phyloP scores from a whole-genome alignment of 2,888 invertebrate species.

The Tetramorium bicarinatum region DNA sequence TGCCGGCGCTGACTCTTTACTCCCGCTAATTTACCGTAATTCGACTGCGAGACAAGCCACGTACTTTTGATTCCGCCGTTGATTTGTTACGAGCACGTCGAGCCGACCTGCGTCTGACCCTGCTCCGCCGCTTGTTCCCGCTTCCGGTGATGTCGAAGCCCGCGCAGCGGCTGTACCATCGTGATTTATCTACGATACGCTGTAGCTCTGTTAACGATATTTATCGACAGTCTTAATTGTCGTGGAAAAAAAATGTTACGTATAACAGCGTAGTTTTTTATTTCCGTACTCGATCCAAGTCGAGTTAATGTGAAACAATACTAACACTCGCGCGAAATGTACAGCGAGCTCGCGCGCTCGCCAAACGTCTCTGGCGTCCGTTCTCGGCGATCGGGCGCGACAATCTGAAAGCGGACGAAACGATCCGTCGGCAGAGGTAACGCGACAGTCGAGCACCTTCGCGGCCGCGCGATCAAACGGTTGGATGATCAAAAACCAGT shows the following conservation, averaged over 20 bases:
- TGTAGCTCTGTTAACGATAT: not conserved
- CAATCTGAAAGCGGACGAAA: conserved; percentile 71
- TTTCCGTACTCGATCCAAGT: not conserved
- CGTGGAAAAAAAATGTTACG: not conserved
- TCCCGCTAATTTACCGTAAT: conserved; percentile 84
- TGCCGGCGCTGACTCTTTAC: conserved; percentile 78
- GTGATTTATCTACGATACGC: conserved; percentile 13
- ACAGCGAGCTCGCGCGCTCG: not conserved
- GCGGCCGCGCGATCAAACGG: conserved; percentile 81
- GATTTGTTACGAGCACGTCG: conserved; percentile 71
- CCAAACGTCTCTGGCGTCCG: conserved; percentile 57
- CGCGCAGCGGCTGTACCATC: not conserved
- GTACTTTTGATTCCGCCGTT: conserved; percentile 76
- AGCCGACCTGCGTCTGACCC: conserved; percentile 54
- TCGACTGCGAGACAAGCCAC: conserved; percentile 76
- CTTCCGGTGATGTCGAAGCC: conserved; percentile 63
- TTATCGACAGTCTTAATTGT: conserved; percentile 14
- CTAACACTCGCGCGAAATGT: not conserved
- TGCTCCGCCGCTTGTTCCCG: conserved; percentile 52
- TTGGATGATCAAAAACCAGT: conserved; percentile 85
- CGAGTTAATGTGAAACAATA: not conserved
- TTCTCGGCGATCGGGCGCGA: conserved; percentile 67
- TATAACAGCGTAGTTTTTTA: not conserved
- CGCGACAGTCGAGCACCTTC: conserved; percentile 70
- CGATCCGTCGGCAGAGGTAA: conserved; percentile 71